phyloP scores from a whole-genome alignment of 2,888 invertebrate species.

The Cryptops parisi region DNA sequence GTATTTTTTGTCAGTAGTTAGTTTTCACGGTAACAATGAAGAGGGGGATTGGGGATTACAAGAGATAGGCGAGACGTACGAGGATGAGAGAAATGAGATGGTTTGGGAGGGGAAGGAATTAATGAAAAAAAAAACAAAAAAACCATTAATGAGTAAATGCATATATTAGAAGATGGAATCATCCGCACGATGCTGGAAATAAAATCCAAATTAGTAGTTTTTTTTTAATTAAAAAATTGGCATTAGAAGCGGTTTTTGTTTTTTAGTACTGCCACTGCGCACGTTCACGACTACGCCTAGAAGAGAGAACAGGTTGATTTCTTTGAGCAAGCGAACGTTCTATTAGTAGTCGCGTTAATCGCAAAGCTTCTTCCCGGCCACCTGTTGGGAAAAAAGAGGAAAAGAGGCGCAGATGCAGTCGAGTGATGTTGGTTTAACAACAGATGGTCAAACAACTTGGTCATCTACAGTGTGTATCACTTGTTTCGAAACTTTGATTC shows the following conservation, averaged over 20 bases:
- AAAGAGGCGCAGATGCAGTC: background rate
- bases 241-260: no score
- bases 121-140: constrained; percentile 9
- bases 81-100: no score
- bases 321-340: constrained; percentile 3
- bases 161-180: background rate
- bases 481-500: no score
- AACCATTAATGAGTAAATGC: background rate
- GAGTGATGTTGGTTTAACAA: background rate
- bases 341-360: constrained; percentile 22
- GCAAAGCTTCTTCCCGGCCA: constrained; percentile 22
- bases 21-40: no score
- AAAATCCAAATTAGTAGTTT: no score
- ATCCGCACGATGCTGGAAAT: no score
- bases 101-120: background rate
- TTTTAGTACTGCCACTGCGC: constrained; percentile 7
- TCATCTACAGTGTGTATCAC: no score
- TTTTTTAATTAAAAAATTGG: background rate
- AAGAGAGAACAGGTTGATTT: constrained; percentile 2
- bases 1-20: no score
- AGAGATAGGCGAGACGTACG: no score
- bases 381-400: constrained; percentile 15
- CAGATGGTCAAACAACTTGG: no score
- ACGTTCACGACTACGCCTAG: constrained; percentile 3
- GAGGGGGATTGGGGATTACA: no score